Conservation (phyloP, 2,113 vertebrate species). For the Dromiciops gliroides region DNA sequence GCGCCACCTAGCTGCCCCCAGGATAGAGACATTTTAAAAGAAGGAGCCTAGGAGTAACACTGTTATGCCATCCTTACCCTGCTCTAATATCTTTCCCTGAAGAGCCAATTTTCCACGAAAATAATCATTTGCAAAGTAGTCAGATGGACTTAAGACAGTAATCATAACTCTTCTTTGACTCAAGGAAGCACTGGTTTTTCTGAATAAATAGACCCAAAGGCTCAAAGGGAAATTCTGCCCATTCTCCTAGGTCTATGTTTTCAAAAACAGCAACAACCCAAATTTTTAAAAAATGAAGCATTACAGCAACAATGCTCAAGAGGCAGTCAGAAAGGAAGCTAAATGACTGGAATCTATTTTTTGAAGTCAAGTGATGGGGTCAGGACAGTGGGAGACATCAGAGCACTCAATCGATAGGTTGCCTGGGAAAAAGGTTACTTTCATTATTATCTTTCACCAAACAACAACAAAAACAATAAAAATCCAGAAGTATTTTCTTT, state of each 20-base stretch:
- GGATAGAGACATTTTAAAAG: not conserved
- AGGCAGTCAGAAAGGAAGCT: not conserved
- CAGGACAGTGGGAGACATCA: not conserved
- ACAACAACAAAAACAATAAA: conserved; percentile 23
- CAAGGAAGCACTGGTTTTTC: conserved; percentile 1
- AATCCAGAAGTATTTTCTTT: conserved; percentile 37
- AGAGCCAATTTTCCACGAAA: conserved; percentile 14
- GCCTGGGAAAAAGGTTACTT: not conserved
- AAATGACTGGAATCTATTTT: not conserved
- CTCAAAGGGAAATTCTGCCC: not conserved
- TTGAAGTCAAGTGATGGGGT: not conserved
- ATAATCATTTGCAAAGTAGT: conserved; percentile 8
- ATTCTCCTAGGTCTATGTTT: not conserved
- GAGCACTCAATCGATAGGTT: not conserved
- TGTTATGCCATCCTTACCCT: not conserved
- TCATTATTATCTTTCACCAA: not conserved
- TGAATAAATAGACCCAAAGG: not conserved
- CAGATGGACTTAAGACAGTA: not conserved
- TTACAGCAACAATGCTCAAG: not conserved
- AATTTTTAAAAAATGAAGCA: conserved; percentile 30
- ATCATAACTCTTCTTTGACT: conserved; percentile 33
- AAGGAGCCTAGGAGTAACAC: not conserved
- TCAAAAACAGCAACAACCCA: not conserved
- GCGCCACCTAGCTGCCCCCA: too few species aligned
- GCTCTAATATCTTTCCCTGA: not conserved